phyloP scores from a whole-genome alignment of 2,113 vertebrate species.

The Saguinus midas region DNA sequence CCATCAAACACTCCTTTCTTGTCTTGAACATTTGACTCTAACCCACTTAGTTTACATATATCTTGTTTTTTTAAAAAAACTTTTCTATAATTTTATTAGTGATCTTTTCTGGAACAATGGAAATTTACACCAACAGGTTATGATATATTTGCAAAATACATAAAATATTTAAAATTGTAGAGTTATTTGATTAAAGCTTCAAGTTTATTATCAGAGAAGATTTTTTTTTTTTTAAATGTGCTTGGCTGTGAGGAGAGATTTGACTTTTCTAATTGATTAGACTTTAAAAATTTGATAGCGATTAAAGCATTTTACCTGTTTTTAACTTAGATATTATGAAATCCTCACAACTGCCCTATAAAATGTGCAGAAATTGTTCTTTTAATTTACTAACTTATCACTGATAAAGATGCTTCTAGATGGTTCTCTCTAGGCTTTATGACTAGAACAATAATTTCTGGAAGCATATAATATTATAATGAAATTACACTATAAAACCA shows the following conservation, averaged over 20 bases:
- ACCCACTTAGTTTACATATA: background rate
- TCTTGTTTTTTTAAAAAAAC: background rate
- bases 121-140: background rate
- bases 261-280: background rate
- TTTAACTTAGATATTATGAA: background rate
- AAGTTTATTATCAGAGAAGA: background rate
- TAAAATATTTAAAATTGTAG: slow-evolving; percentile 9
- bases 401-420: background rate
- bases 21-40: background rate
- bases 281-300: background rate
- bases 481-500: background rate
- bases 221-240: background rate
- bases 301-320: background rate
- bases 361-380: background rate
- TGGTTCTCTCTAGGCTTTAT: background rate
- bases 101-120: slow-evolving; percentile 24
- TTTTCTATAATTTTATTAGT: slow-evolving; percentile 9
- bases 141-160: background rate
- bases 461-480: background rate
- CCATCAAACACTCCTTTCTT: background rate
- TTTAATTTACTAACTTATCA: background rate
- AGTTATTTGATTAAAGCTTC: slow-evolving; percentile 3
- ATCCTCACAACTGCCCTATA: background rate
- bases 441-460: background rate
- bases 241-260: background rate